These are phyloP conservation scores for Atethmia centrago DNA, from an alignment of 2,888 invertebrate species.

Conservation along the genomic window DNA sequence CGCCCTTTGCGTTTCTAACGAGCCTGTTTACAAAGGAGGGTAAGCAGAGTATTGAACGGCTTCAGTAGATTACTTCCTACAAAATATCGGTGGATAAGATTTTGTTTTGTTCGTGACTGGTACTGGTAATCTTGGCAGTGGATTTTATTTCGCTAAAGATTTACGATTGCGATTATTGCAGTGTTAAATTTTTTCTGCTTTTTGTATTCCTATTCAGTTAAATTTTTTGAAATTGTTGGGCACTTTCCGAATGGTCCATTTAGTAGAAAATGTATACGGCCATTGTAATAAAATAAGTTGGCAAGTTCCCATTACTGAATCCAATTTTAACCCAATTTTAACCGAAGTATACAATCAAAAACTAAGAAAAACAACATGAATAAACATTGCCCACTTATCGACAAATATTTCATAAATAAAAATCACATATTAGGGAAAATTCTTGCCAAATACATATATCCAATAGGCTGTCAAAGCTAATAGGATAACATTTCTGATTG, in stretches of 20 bases:
- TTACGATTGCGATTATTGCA: not conserved
- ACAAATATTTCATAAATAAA: constrained; percentile 36
- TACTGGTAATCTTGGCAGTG: constrained; percentile 18
- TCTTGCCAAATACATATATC: constrained; percentile 16
- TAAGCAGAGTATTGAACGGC: constrained; percentile 62
- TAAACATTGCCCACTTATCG: constrained; percentile 30
- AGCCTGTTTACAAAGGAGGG: constrained; percentile 53
- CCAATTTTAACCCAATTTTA: not conserved
- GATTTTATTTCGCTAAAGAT: not conserved
- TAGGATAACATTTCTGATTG: constrained; percentile 72
- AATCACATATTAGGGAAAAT: constrained; percentile 30
- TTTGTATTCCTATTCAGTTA: not conserved
- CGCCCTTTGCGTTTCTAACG: constrained; percentile 67
- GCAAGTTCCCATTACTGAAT: not conserved
- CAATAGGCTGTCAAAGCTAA: constrained; percentile 56
- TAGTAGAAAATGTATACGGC: not conserved
- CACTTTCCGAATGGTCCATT: not conserved
- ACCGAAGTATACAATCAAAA: not conserved
- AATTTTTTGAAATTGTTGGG: not conserved
- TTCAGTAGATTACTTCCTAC: constrained; percentile 72
- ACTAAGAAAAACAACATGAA: not conserved
- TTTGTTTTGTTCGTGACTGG: constrained; percentile 22
- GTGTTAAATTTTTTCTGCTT: not conserved
- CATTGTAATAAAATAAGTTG: not conserved
- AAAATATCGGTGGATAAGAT: constrained; percentile 45